Evolutionary conservation across 2,797 vertebrate genomes (phyloP).

Genomic region (Pagetopsis macropterus): DNA sequence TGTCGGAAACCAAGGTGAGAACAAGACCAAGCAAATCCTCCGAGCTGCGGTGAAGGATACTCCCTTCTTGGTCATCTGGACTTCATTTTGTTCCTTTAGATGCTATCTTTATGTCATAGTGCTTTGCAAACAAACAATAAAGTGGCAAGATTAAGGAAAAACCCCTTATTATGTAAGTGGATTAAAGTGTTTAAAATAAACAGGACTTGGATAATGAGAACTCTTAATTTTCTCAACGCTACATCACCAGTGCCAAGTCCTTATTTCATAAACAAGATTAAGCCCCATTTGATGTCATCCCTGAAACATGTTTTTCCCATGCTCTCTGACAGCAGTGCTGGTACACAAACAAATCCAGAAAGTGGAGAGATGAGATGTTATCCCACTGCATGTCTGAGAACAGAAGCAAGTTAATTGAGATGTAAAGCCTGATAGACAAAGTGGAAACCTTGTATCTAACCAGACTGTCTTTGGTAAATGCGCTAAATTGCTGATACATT

Average conservation of each 20-base stretch:
- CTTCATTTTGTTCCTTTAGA: conserved; percentile 65
- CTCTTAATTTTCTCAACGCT: conserved; percentile 51
- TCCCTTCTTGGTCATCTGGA: conserved; percentile 61
- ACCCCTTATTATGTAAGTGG: conserved; percentile 36
- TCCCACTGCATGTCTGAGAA: conserved; percentile 38
- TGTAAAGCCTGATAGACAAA: background rate
- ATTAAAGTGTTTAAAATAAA: conserved; percentile 63
- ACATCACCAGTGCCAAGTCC: conserved; percentile 42
- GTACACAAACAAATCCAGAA: conserved; percentile 44
- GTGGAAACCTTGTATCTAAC: too few relatives aligned
- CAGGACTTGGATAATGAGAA: conserved; percentile 59
- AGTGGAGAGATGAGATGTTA: conserved; percentile 34
- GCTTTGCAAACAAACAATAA: conserved; percentile 62
- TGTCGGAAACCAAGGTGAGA: conserved; percentile 64
- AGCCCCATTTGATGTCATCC: conserved; percentile 52
- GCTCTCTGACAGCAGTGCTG: conserved; percentile 45
- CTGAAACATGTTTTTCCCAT: conserved; percentile 55
- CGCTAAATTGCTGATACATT: too few relatives aligned
- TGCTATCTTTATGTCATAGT: conserved; percentile 52
- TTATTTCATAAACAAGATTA: conserved; percentile 70
- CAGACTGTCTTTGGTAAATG: too few relatives aligned
- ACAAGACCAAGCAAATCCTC: conserved; percentile 51
- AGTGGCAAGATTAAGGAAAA: conserved; percentile 52
- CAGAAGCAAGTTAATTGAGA: conserved; percentile 21
- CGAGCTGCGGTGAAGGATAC: conserved; percentile 32